Evolutionary conservation across 2,888 invertebrate species (phyloP).

Genomic region (Hipparchia sbordonii): DNA sequence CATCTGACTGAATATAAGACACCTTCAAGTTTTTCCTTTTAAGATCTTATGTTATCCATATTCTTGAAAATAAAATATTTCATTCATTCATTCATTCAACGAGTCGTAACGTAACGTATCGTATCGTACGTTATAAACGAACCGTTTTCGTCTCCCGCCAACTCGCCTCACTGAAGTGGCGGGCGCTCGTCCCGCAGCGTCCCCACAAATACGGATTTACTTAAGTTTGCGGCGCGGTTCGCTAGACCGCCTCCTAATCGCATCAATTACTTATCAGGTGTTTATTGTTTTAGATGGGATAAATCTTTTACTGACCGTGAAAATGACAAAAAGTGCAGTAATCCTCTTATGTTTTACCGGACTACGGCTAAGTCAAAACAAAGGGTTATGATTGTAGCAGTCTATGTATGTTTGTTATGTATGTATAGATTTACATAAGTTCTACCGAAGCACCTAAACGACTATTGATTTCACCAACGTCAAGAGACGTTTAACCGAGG

Average conservation of each 20-base stretch:
- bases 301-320: conserved; percentile 14
- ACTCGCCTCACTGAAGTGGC: conserved; percentile 66
- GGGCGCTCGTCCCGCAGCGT: conserved; percentile 57
- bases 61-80: no score
- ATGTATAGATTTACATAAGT: no score
- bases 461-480: no score
- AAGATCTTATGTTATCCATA: no score
- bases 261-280: conserved; percentile 46
- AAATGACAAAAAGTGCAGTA: neutral
- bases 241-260: conserved; percentile 39
- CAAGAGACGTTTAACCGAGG: no score
- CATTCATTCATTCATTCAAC: neutral
- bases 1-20: no score
- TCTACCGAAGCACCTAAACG: no score
- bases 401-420: no score
- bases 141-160: conserved; percentile 45
- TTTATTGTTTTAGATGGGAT: conserved; percentile 32
- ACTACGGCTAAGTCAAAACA: no score
- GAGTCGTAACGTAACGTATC: conserved; percentile 19
- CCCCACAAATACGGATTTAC: conserved; percentile 75
- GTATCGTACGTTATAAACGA: conserved; percentile 54
- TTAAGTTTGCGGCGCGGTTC: conserved; percentile 51
- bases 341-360: no score
- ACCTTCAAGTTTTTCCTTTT: no score
- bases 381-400: no score